Evolutionary conservation across 2,797 vertebrate species (phyloP).

Genomic region (Phoebastria nigripes): DNA sequence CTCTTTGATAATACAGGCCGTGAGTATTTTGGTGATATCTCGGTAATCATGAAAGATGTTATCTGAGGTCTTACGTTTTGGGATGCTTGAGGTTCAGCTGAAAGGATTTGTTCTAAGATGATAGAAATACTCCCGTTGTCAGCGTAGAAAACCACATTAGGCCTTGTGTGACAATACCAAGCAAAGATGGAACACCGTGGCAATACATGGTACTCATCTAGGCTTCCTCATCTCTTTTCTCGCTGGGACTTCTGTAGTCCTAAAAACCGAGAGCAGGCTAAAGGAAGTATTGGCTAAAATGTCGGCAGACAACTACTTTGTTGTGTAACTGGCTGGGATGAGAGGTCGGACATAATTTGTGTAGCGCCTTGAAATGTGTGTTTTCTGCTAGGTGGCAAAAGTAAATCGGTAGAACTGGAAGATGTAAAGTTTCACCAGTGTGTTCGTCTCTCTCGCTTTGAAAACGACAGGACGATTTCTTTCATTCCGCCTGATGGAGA

Average conservation of each 20-base stretch:
- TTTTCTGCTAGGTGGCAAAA: constrained; percentile 84
- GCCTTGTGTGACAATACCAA: not conserved
- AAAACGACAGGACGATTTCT: constrained; percentile 93
- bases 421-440: constrained; percentile 96
- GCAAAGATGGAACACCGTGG: not conserved
- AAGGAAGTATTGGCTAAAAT: not conserved
- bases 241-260: not conserved
- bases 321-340: not conserved
- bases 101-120: not conserved
- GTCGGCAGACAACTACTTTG: not conserved
- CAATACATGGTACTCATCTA: too few relatives aligned
- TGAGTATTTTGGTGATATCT: constrained; percentile 74
- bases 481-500: constrained; percentile 93
- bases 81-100: not conserved
- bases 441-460: constrained; percentile 92
- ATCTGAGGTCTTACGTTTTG: not conserved
- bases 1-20: constrained; percentile 98
- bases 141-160: not conserved
- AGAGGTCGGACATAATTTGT: accelerated
- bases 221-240: not conserved
- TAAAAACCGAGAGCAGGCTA: not conserved
- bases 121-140: not conserved
- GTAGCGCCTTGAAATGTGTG: not conserved
- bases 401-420: constrained; percentile 92
- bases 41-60: accelerated